phyloP scores from a whole-genome alignment of 2,797 vertebrate genomes.

The Tapirus indicus region DNA sequence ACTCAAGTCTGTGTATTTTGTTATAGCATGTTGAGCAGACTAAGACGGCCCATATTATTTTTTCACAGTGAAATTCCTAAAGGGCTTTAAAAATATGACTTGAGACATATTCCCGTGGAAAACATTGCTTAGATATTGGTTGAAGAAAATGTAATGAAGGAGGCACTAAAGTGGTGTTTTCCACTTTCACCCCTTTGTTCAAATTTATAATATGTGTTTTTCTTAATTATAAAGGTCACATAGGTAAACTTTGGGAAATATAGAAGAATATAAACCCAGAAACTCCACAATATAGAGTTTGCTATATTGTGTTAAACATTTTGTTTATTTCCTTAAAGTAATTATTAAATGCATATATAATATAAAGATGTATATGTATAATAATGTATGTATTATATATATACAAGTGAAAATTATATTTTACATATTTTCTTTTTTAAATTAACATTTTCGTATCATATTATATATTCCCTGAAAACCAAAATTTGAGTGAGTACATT shows the following conservation, averaged over 20 bases:
- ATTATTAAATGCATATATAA: background rate
- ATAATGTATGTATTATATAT: background rate
- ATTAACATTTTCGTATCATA: background rate
- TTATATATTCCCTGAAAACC: background rate
- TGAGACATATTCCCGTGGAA: background rate
- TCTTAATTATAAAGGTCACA: background rate
- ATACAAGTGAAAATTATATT: background rate
- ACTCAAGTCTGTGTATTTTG: background rate
- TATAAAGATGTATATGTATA: background rate
- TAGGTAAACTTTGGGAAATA: background rate
- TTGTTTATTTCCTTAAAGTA: background rate
- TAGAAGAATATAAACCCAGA: background rate
- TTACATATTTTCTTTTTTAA: background rate
- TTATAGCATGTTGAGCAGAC: background rate
- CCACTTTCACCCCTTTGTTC: background rate
- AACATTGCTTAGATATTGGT: background rate
- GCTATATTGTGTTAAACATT: background rate
- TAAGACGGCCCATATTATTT: background rate
- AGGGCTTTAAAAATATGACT: background rate
- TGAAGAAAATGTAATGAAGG: background rate
- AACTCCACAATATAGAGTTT: background rate
- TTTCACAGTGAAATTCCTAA: background rate
- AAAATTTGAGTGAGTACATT: background rate
- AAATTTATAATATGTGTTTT: background rate
- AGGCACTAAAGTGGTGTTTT: background rate